Base-by-base conservation (phyloP, 1,140 invertebrate genomes). In the Nephotettix cincticeps region DNA sequence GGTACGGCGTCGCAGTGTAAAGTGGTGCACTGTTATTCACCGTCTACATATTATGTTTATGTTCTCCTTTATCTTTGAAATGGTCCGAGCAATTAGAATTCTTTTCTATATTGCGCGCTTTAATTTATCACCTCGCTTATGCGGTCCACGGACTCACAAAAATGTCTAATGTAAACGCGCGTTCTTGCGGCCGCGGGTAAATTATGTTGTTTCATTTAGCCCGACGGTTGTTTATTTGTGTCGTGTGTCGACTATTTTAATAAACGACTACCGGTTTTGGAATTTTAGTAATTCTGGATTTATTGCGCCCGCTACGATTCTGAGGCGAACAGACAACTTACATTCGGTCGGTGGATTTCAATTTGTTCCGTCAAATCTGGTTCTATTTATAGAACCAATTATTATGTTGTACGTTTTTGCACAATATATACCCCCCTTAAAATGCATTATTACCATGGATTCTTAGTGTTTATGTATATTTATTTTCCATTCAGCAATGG, bases 41-140 rank as follows among this genome's bases (percentile, higher is more conserved):
- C 47, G 56, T 61, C 56, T 61, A 61, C 56, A 61, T 21, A 61
- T 61, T 61, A 61, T 61, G 56, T 61, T 61, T 61, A 61, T 61
- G 56, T 25, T 14, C 56, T 61, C 56, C 56, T 61, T 61, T 61
- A 61, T 61, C 56, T 61, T 61, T 61, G 56, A 61, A 61, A 61
- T 61, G 56, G 56, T 27, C 56, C 56, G 21, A 61, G 56, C 56
- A 61, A 61, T 61, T 61, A 61, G 56, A 61, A 61, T 61, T 61
- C 56, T 61, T 61, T 61, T 28, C 23, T 61, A 61, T 61, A 61
- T 61, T 61, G 56, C 56, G 2, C 56, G 9, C 21, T 61, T 61
- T 61, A 61, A 61, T 61, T 61, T 61, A 61, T 61, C 21, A 27
- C 56, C 56, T 23, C 27, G 56, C 56, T 13, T 25, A 21, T 28